phyloP scores from a whole-genome alignment of 1,140 invertebrate genomes.

The Teleogryllus occipitalis region DNA sequence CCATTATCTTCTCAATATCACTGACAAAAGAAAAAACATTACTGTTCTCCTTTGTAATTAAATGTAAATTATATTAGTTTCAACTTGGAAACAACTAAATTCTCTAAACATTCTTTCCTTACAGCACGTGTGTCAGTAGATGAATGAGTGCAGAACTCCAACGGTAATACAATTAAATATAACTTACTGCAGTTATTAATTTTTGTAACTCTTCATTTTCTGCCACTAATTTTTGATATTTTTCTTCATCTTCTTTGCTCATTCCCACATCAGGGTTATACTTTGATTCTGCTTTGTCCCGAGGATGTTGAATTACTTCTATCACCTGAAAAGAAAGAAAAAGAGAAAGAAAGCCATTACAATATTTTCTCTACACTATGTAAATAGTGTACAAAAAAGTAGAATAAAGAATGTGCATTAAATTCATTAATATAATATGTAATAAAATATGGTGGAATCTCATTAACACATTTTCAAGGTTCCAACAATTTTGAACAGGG shows the following conservation, averaged over 20 bases:
- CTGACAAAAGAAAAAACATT: no score
- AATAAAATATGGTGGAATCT: no score
- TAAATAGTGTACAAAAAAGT: no score
- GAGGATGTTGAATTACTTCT: conserved; percentile 73
- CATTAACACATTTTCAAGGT: no score
- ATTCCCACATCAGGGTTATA: conserved; percentile 78
- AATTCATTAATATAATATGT: no score
- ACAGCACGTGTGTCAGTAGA: neutral
- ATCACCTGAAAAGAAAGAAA: conserved; percentile 50
- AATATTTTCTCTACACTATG: no score
- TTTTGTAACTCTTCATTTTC: conserved; percentile 96
- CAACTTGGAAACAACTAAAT: neutral
- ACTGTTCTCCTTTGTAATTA: no score
- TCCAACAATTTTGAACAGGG: no score
- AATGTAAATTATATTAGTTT: conserved; percentile 11
- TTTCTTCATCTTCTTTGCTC: conserved; percentile 92
- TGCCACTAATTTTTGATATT: conserved; percentile 81
- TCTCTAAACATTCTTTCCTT: neutral
- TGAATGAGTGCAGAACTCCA: neutral
- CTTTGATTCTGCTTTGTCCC: conserved; percentile 73
- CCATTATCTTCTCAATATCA: no score
- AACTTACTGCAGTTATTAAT: conserved; percentile 77
- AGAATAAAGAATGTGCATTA: no score
- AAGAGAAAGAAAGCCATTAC: no score
- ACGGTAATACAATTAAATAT: neutral